Evolutionary conservation across 2,113 vertebrate genomes (phyloP), one percentile per base, ranked within the genome.

Genomic region (Pavo muticus): DNA sequence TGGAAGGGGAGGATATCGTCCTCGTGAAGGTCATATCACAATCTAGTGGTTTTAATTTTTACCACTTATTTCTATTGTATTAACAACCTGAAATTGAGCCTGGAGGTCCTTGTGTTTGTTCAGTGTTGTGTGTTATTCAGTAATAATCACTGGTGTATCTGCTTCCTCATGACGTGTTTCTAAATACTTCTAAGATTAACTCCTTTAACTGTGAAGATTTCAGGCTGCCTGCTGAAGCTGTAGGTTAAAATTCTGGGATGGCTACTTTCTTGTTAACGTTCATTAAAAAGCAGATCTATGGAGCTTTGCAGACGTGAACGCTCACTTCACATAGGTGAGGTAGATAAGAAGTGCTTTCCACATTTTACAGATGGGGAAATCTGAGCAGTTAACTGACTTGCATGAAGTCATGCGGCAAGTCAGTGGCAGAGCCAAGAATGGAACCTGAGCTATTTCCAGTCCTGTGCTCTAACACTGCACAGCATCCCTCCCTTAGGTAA

Each of bases 321-420:
- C 76, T 86, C 39, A n/a, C 57, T 59, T 82, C 44, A 40, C n/a
- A 3, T 56, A 88, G 79, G 87, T 69, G 77, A 94, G 74, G 89
- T 92, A 94, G 91, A 57, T 96, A 86, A 94, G 91, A 93, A 91
- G 67, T 95, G 81, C 89, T 96, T 96, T 95, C 92, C 86, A 74
- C 76, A 4, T 96, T 93, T 96, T 95, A 92, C 88, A 95, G 86
- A 93, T 91, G 86, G 70, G 86, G 86, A 87, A 86, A 91, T 93
- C 80, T 87, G 84, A 93, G 88, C 91, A 84, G 56, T 94, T 92
- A 93, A 75, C 77, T 96, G 94, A 93, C 87, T 94, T 96, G 70
- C 74, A 87, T 59, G 88, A 91, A 77, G 88, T 91, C 92, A 75
- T 61, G 84, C 25, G 12, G 80, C 84, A 91, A 94, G 69, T 91